phyloP scores from a whole-genome alignment of 2,113 vertebrate species.

The Platysternon megacephalum region DNA sequence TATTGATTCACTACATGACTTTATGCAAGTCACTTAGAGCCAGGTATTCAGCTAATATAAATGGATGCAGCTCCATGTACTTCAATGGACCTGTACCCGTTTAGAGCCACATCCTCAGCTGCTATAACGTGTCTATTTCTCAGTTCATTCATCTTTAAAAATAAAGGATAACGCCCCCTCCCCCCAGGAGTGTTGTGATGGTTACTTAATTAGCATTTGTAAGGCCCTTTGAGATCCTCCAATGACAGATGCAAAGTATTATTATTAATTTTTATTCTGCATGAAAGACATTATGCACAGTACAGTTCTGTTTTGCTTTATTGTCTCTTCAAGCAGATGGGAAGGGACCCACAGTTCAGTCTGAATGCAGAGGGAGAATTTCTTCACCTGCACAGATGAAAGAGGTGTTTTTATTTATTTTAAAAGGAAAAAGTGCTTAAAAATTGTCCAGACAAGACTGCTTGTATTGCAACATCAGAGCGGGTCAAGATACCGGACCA shows the following conservation, averaged over 20 bases:
- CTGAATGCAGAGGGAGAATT: accelerated
- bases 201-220: accelerated
- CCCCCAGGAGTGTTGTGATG: accelerated
- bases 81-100: not conserved
- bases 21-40: not conserved
- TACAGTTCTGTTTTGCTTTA: accelerated
- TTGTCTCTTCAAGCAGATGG: not conserved
- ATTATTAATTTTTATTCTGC: not conserved
- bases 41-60: accelerated
- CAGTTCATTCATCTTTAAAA: not conserved
- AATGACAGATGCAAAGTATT: not conserved
- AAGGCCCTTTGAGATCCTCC: not conserved
- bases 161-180: not conserved
- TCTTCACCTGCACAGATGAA: accelerated
- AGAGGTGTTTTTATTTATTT: accelerated
- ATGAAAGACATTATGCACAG: not conserved
- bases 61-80: not conserved
- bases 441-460: not conserved
- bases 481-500: accelerated
- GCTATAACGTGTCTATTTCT: not conserved
- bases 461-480: accelerated
- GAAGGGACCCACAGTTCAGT: not conserved
- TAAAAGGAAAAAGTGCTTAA: not conserved
- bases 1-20: no score
- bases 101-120: not conserved